Base-by-base conservation (phyloP, 2,113 vertebrate species). In the Archocentrus centrarchus region DNA sequence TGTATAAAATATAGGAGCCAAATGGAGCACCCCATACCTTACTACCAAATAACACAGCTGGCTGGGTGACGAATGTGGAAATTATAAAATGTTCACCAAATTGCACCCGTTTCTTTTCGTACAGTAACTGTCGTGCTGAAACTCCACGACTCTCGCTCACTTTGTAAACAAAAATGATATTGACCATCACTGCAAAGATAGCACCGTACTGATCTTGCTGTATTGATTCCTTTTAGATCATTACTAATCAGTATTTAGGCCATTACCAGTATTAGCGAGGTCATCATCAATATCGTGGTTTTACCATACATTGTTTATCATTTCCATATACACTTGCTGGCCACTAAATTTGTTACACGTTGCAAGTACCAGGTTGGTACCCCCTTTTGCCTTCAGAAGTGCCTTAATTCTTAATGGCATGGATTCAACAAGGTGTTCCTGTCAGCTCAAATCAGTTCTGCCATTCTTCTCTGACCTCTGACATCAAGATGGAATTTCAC, bases 171-270 rank as follows among this genome's bases (percentile, higher is more conserved):
- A 44, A 35, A 68, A n/a, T 68, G 3, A 35, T 15, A 35, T 59
- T 9, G 59, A 47, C 27, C 76, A 61, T 77, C 41, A 27, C 75
- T 30, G 75, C 22, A 61, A 61, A 44, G 22, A 73, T 73, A 55
- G 18, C 27, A 14, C 27, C 11, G 35, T 73, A 35, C n/a, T 35
- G 68, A 73, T 35, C 55, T 55, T 35, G 18, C 18, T 55, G 77
- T 63, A 79, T 79, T 79, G 44, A 35, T 62, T 37, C 22, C 5
- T 78, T 78, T 79, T 79, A 63, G 59, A 32, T 32, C 44, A 1
- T 79, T 61, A 50, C 18, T 73, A 73, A 53, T 73, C 17, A 37
- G 39, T 63, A 63, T 79, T 53, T 32, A 73, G 68, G 47, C 47
- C 27, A 73, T 55, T 53, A 53, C 2, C 50, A 53, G 6, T 53